Base-by-base conservation (phyloP, 2,888 invertebrate genomes). In the Catocala fraxini region DNA sequence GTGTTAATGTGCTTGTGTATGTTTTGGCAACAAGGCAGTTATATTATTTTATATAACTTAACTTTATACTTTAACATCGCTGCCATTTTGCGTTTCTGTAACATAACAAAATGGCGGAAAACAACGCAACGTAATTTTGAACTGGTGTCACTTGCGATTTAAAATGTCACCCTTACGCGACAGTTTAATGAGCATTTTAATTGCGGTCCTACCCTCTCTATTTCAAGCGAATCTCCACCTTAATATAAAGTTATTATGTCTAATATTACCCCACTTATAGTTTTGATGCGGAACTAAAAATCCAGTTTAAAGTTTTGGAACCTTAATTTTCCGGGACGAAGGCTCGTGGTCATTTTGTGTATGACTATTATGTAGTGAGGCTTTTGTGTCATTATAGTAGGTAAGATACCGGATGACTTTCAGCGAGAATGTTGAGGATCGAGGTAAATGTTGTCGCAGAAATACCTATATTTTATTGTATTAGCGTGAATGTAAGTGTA, bases 181-280 rank as follows among this genome's bases (percentile, higher is more conserved):
- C 79, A 77, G 75, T 76, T 80, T 85, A 84, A 84, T 83, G 84
- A 83, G 80, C 81, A 82, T 79, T 83, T 83, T 89, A 89, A 88
- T 89, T 88, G 86, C 79, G 81, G 82, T 78, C 75, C 80, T 67
- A 61, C 73, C 71, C 78, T 75, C 77, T 81, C 76, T 60, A 66
- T 69, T 70, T 70, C 70, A 73, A 59, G 65, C 69, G 62, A 83
- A 79, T 77, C 66, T 74, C 65, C 51, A 58, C 74, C 67, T 72
- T 80, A 79, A 78, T 66, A 45, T 57, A 7, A 41, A 12, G 69
- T 47, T 33, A 51, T 68, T 74, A 68, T 56, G 54, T 51, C 51
- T 72, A 59, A 46, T 71, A 63, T 63, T 53, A 68, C 54, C 15
- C 55, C 25, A 61, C 49, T 61, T 63, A 59, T 58, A 12, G 41